phyloP scores from a whole-genome alignment of 2,113 vertebrate species.

The Mustelus asterias region DNA sequence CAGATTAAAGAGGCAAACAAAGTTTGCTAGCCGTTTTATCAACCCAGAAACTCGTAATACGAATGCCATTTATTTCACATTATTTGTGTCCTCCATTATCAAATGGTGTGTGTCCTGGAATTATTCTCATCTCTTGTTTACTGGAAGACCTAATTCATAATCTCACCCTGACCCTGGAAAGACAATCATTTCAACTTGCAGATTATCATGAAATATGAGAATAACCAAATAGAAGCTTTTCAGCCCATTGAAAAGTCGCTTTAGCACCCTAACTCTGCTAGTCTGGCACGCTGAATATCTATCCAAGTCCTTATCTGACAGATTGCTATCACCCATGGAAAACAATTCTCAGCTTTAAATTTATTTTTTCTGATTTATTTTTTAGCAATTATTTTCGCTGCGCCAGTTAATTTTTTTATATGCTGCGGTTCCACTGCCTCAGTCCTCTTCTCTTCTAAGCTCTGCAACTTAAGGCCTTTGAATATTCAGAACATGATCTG shows the following conservation, averaged over 20 bases:
- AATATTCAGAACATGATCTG: neutral
- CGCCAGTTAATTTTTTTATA: neutral
- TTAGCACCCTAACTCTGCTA: neutral
- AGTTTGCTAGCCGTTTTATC: neutral
- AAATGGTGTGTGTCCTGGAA: neutral
- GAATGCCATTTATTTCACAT: neutral
- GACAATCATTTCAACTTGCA: neutral
- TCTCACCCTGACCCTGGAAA: neutral
- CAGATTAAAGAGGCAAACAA: neutral
- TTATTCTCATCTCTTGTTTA: neutral
- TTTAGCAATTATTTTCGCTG: neutral
- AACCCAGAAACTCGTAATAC: neutral
- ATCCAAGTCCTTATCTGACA: neutral
- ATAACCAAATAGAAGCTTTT: too few species aligned
- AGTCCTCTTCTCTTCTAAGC: neutral
- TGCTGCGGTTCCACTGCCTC: neutral
- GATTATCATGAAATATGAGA: neutral
- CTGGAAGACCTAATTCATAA: neutral
- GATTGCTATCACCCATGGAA: neutral
- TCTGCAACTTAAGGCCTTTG: neutral
- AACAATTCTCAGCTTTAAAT: neutral
- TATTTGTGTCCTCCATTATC: neutral
- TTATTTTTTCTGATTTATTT: neutral
- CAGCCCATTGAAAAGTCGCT: neutral
- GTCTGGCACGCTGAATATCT: neutral